Evolutionary conservation across 2,113 vertebrate genomes (phyloP).

Genomic region (Xenopus tropicalis): DNA sequence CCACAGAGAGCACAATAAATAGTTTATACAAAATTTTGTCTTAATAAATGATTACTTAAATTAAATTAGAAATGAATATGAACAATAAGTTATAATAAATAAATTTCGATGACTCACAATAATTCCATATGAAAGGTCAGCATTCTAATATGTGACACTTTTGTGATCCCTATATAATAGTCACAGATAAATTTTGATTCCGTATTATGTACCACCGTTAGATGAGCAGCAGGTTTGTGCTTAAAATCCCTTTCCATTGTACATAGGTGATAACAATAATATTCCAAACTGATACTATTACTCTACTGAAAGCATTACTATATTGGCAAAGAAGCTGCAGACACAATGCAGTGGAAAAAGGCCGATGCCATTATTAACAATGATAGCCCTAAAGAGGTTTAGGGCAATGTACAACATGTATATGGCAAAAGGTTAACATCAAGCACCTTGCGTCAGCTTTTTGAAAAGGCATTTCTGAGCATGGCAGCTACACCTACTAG

Average conservation of each 20-base stretch:
- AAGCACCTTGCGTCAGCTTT: conserved; percentile 91
- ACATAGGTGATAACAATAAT: conserved; percentile 88
- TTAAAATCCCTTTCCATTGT: conserved; percentile 95
- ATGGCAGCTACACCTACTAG: conserved; percentile 85
- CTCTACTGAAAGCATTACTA: conserved; percentile 98
- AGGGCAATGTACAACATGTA: conserved; percentile 77
- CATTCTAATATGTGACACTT: conserved; percentile 95
- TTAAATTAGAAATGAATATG: conserved; percentile 91
- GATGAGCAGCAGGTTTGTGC: conserved; percentile 98
- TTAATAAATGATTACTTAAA: conserved; percentile 97
- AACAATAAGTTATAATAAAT: conserved; percentile 92
- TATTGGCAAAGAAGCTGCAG: conserved; percentile 97
- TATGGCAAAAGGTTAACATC: conserved; percentile 81
- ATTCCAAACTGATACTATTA: conserved; percentile 94
- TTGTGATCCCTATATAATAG: conserved; percentile 89
- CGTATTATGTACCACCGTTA: conserved; percentile 90
- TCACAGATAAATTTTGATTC: conserved; percentile 92
- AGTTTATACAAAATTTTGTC: conserved; percentile 99
- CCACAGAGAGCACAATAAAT: conserved; percentile 99
- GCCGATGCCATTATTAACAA: conserved; percentile 83
- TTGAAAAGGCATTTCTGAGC: conserved; percentile 87
- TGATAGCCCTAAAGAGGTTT: conserved; percentile 76
- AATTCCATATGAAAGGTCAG: conserved; percentile 95
- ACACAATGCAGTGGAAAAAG: conserved; percentile 89
- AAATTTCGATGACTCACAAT: conserved; percentile 98